A percentile compares a stretch with the other conserved stretches of the same genome.
Conservation (phyloP, 2,797 vertebrate genomes). For the Passerculus sandwichensis region DNA sequence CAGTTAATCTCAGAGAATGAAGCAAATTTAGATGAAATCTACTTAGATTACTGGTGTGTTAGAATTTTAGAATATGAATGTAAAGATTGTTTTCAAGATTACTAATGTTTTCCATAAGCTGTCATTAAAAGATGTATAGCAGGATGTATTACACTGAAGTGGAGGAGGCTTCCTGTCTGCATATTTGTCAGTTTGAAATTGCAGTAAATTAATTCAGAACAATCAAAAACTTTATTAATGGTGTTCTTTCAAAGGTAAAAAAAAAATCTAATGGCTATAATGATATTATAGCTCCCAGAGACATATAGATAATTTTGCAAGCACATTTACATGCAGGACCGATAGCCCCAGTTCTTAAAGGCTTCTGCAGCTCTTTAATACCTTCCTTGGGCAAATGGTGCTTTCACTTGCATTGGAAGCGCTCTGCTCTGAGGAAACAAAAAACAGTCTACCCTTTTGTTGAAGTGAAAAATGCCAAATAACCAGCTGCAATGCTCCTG, state of each 20-base stretch:
- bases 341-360: not conserved
- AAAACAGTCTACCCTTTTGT: not conserved
- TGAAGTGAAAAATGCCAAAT: not conserved
- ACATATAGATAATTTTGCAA: not conserved
- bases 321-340: not conserved
- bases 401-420: not conserved
- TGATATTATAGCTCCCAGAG: not conserved
- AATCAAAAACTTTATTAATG: not conserved
- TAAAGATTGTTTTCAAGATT: not conserved
- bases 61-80: not conserved
- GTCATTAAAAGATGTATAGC: not conserved
- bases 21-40: not conserved
- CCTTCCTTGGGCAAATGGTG: not conserved
- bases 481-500: not conserved
- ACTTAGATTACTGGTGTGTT: not conserved
- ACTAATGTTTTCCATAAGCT: not conserved
- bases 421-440: not conserved
- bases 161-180: not conserved
- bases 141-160: not conserved
- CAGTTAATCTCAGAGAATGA: not conserved
- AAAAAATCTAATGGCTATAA: not conserved
- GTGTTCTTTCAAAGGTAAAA: not conserved
- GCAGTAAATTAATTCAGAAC: slow-evolving; percentile 8
- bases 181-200: slow-evolving; percentile 3
- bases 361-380: not conserved